These are phyloP conservation scores for Tethya wilhelma DNA, from an alignment of 37 sponge, comb jelly and placozoan genomes.

Conservation along the genomic window DNA sequence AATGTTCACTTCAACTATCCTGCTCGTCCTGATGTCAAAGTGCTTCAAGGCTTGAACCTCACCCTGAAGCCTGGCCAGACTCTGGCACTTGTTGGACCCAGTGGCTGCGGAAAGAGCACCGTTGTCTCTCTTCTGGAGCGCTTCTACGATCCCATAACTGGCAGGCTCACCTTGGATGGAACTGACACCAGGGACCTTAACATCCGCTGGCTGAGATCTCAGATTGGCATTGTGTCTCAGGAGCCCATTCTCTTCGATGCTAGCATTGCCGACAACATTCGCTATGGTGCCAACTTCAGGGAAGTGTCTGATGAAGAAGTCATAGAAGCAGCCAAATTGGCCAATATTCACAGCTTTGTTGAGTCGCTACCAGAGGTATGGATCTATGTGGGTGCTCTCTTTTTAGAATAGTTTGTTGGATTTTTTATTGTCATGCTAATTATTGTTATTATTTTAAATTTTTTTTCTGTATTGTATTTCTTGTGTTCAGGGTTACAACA, in stretches of 20 bases:
- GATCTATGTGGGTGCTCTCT: too few relatives aligned
- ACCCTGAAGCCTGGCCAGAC: slow-evolving; percentile 82
- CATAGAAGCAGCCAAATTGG: slow-evolving; percentile 81
- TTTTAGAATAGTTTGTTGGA: too few relatives aligned
- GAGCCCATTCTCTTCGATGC: slow-evolving; percentile 87
- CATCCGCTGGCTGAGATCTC: slow-evolving; percentile 73
- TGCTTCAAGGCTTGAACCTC: slow-evolving; percentile 66
- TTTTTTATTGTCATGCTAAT: neutral
- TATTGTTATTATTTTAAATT: neutral
- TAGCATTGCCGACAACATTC: slow-evolving; percentile 91
- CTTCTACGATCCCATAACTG: slow-evolving; percentile 84
- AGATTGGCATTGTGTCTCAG: slow-evolving; percentile 90
- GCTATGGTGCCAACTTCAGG: slow-evolving; percentile 87
- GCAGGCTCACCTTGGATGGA: slow-evolving; percentile 53
- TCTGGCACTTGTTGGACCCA: slow-evolving; percentile 94
- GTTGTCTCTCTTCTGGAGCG: slow-evolving; percentile 88
- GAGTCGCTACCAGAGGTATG: slow-evolving; percentile 85
- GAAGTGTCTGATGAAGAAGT: slow-evolving; percentile 86
- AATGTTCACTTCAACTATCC: slow-evolving; percentile 85
- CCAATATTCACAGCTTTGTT: slow-evolving; percentile 93
- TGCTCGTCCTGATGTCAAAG: slow-evolving; percentile 69
- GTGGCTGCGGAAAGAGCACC: slow-evolving; percentile 99
- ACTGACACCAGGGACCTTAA: slow-evolving; percentile 67
- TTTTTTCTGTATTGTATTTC: neutral
- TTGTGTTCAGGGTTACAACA: slow-evolving; percentile 61